Evolutionary conservation across 2,888 invertebrate species (phyloP).

Genomic region (Parapristionchus giblindavisi): DNA sequence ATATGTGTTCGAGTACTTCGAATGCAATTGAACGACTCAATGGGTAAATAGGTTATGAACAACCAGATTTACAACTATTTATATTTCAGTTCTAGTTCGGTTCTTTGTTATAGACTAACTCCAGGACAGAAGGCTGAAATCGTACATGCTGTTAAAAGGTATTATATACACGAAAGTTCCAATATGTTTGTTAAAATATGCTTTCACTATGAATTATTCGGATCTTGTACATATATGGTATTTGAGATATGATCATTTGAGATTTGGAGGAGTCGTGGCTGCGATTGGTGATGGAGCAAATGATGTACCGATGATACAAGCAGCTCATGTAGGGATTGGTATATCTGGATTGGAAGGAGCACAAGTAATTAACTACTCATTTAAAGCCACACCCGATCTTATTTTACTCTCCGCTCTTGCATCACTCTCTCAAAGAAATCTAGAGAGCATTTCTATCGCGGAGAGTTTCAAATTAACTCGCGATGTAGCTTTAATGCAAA

Average conservation of each 20-base stretch:
- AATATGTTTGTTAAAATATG: too few species aligned
- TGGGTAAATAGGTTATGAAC: background rate
- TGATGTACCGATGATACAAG: slow-evolving; percentile 74
- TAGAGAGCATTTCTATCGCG: too few species aligned
- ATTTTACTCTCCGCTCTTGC: too few species aligned
- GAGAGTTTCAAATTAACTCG: too few species aligned
- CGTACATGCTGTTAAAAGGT: slow-evolving; percentile 89
- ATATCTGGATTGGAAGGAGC: slow-evolving; percentile 95
- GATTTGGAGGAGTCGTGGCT: slow-evolving; percentile 75
- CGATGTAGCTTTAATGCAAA: too few species aligned
- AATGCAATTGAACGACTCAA: slow-evolving; percentile 18
- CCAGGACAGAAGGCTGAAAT: slow-evolving; percentile 80
- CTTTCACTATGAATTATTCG: too few species aligned
- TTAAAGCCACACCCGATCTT: too few species aligned
- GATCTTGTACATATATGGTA: too few species aligned
- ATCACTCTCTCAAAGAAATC: too few species aligned
- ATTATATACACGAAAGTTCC: background rate
- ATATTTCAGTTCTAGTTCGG: slow-evolving; percentile 79
- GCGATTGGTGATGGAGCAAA: slow-evolving; percentile 77
- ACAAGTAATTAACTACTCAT: slow-evolving; percentile 85
- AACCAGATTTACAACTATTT: background rate
- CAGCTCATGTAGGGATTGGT: slow-evolving; percentile 94
- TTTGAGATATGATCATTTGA: background rate
- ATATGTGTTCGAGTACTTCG: background rate
- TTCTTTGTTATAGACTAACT: slow-evolving; percentile 90